Evolutionary conservation across 2,113 vertebrate species (phyloP), one percentile per base, ranked within the genome.

Genomic region (Archocentrus centrarchus): DNA sequence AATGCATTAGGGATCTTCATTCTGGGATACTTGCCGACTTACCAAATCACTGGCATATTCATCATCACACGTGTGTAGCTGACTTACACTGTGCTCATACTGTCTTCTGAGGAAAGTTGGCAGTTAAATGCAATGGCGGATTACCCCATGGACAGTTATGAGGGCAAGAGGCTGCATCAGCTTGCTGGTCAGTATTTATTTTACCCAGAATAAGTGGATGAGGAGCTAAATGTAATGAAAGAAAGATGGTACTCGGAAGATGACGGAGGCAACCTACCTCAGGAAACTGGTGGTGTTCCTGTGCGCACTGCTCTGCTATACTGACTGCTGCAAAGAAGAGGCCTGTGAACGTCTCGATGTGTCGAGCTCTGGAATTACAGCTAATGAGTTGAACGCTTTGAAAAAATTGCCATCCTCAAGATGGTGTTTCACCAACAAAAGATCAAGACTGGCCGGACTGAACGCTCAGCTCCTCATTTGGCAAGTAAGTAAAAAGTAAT

Each of bases 391-490:
- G 44, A 73, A 20, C 55, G 68, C 27, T 73, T 32, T 73, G 47
- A 35, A 73, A 73, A 73, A 27, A 73, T 73, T n/a, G 27, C 47
- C 47, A 73, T 73, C 68, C 47, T 18, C 6, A 7, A 32, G 47
- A 73, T 73, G 68, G 68, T 35, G 68, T 73, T 73, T 73, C 68
- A 55, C 53, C 68, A 73, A 73, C 47, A 55, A 50, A 73, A 73
- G 68, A 73, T 47, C 68, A 73, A 55, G 68, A 73, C 68, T 55
- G 44, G 47, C 68, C 17, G 47, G 68, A 55, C 68, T 32, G 47
- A 73, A 73, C 47, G 30, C 68, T 55, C 68, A 55, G 27, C 68
- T 53, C 53, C 47, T 47, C 68, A 50, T 73, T 55, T 73, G 47
- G 27, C 68, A 73, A 55, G 68, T 73, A 73, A 73, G 68, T 73